Conservation (phyloP, 2,797 vertebrate species). For the Melanotaenia maccullochi region DNA sequence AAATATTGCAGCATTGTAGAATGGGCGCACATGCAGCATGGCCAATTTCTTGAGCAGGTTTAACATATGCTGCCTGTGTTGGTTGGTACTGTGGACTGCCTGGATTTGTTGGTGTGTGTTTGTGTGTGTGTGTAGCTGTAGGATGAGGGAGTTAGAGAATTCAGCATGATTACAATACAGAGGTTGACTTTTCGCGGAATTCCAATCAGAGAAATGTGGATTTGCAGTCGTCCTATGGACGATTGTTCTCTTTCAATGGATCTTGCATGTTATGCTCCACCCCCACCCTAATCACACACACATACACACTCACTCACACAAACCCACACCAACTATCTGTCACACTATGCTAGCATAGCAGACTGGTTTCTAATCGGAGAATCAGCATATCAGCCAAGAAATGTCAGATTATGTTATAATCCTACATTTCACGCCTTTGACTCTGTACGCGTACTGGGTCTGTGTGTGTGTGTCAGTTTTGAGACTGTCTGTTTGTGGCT, state of each 20-base stretch:
- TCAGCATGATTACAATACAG: conserved; percentile 38
- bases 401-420: conserved; percentile 71
- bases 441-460: conserved; percentile 20
- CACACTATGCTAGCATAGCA: conserved; percentile 50
- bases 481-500: conserved; percentile 44
- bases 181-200: conserved; percentile 43
- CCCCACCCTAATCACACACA: conserved; percentile 2
- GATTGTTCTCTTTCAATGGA: conserved; percentile 61
- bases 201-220: conserved; percentile 59
- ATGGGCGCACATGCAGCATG: conserved; percentile 1
- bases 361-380: conserved; percentile 69
- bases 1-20: conserved; percentile 25
- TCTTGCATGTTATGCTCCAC: conserved; percentile 41
- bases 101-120: conserved; percentile 1
- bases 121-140: conserved; percentile 2
- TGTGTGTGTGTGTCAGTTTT: conserved; percentile 25
- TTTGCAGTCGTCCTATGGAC: conserved; percentile 58
- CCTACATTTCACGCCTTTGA: conserved; percentile 50
- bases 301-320: conserved; percentile 25
- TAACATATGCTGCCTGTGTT: conserved; percentile 48
- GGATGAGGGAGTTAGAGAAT: conserved; percentile 7
- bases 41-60: conserved; percentile 60
- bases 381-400: conserved; percentile 68
- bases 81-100: conserved; percentile 38
- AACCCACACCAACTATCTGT: conserved; percentile 30